Evolutionary conservation across 2,113 vertebrate species (phyloP), one percentile per base, ranked within the genome.

Genomic region (Melanotaenia duboulayi): DNA sequence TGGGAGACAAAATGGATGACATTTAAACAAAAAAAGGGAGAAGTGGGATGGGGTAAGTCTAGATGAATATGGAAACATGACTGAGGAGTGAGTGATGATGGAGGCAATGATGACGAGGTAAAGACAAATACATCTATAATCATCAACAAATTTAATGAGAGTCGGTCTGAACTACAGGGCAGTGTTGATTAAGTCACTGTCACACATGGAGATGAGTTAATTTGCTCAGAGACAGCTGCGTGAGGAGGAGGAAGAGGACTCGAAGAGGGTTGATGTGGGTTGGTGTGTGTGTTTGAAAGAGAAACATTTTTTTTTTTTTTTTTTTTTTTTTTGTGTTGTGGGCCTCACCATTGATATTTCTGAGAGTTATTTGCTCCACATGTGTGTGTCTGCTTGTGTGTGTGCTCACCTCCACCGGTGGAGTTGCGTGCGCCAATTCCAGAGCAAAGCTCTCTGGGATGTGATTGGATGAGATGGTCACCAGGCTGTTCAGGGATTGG

Each of bases 391-490:
- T 48, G 50, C 22, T 46, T 46, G 39, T 12, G 39, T 40, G 48
- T 16, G 11, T 24, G 49, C 94, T 96, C 95, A 99, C 98, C 98
- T 99, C 98, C 52, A 99, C 97, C 48, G 97, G 96, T 2, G 97
- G 97, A 1, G 97, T 97, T 42, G 96, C 94, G 0, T 98, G 97
- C 9, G 97, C 96, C 91, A 99, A 94, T 22, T 99, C 98, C 85
- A 99, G 82, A 1, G 97, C 95, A 71, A 99, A 99, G 82, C 95
- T 98, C 87, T 99, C 98, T 0, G 97, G 96, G 76, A 99, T 96
- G 4, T 99, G 97, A 94, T 97, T 99, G 24, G 98, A 99, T 3
- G 97, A 99, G 84, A 99, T 97, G 65, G 97, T 99, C 91, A 99
- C 96, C 71, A 99, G 90, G 91, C 98, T 99, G 93, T 99, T 99